Evolutionary conservation across 2,888 invertebrate genomes (phyloP).

Genomic region (Netelia virgata): DNA sequence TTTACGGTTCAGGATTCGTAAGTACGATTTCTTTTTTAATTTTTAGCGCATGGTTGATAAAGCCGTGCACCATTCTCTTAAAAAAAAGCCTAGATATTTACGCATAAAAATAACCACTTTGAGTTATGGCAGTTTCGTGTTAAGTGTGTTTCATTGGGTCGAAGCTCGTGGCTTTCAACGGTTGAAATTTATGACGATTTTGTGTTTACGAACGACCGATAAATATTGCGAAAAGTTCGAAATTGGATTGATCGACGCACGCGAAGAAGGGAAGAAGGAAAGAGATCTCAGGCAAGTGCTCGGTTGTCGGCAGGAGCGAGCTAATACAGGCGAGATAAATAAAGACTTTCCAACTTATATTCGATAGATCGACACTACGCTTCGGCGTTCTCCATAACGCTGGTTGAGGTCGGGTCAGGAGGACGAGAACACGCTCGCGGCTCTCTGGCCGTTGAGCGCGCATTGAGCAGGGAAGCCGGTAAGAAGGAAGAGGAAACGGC

Average conservation of each 20-base stretch:
- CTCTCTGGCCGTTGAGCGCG: slow-evolving; percentile 41
- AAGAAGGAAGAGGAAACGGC: slow-evolving; percentile 50
- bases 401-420: slow-evolving; percentile 67
- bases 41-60: not conserved
- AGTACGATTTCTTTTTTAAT: not conserved
- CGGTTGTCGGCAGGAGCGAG: not conserved
- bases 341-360: slow-evolving; percentile 41
- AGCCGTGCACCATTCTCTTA: not conserved
- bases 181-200: not conserved
- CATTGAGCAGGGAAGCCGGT: not conserved
- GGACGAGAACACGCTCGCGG: slow-evolving; percentile 56
- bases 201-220: not conserved
- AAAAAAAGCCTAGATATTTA: not conserved
- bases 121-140: not conserved
- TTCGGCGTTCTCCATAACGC: slow-evolving; percentile 30
- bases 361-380: slow-evolving; percentile 44
- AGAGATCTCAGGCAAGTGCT: not conserved
- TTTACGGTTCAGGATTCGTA: not conserved
- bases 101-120: no score
- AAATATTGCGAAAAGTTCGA: not conserved
- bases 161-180: not conserved
- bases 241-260: not conserved
- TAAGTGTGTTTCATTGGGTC: not conserved
- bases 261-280: not conserved
- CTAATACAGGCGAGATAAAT: not conserved